These are phyloP conservation scores for Anas acuta DNA, from an alignment of 2,797 vertebrate genomes.

Conservation along the genomic window DNA sequence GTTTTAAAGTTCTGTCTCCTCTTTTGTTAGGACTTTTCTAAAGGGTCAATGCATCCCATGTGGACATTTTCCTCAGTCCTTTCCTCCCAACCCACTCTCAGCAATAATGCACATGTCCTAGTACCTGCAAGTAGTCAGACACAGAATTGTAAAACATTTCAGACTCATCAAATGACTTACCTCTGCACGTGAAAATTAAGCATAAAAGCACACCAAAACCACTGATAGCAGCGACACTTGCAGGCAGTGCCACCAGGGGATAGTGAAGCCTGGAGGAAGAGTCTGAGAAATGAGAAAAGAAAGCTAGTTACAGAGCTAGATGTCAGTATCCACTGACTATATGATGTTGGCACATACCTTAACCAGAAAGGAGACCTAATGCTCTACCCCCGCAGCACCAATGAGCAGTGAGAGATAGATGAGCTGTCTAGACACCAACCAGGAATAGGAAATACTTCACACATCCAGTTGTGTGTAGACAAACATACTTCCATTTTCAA, in stretches of 20 bases:
- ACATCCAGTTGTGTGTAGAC: background rate
- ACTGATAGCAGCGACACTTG: background rate
- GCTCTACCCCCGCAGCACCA: background rate
- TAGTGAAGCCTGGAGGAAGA: background rate
- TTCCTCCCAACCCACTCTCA: background rate
- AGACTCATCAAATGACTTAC: conserved; percentile 5
- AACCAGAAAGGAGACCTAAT: background rate
- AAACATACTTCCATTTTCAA: background rate
- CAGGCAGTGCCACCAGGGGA: background rate
- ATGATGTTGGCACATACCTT: background rate
- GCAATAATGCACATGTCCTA: background rate
- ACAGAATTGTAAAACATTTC: background rate
- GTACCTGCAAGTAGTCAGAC: background rate
- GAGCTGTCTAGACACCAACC: background rate
- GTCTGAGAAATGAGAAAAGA: background rate
- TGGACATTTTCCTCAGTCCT: background rate
- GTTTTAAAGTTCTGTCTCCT: background rate
- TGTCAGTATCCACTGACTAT: background rate
- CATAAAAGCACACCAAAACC: background rate
- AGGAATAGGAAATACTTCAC: background rate
- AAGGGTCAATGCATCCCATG: background rate
- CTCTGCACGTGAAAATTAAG: background rate
- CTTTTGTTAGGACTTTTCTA: background rate
- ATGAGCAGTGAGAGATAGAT: background rate
- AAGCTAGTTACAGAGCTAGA: background rate